Base-by-base conservation (phyloP, 2,888 invertebrate species). In the Aleiodes leptofemur region DNA sequence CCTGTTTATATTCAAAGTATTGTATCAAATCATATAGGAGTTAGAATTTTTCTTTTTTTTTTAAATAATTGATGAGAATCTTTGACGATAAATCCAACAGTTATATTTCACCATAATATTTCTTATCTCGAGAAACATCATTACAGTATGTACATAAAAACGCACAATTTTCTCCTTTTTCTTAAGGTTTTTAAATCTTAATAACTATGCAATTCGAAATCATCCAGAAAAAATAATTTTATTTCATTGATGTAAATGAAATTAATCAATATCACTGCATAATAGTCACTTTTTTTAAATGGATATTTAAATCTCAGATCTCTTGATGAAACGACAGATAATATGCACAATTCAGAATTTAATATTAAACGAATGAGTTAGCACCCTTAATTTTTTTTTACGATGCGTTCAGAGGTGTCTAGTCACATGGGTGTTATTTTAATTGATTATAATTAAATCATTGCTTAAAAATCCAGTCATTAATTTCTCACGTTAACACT, bases 401-500 rank as follows among this genome's bases (percentile, higher is more conserved):
- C 51, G 50, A 73, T 71, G 13, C 66, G 43, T 43, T 43, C 43
- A 31, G 61, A 53, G 68, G 53, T 71, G 53, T 74, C 74, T 77
- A 72, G 69, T 77, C 77, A 69, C 68, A 68, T 50, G 68, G 48
- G 29, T 43, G 61, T 72, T 66, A 38, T 59, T 13, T 34, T 14
- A 59, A 59, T 8, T 14, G 14, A 38, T 53, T 31, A 34, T 34
- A 59, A 59, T 14, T 14, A 6, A 43, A 43, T 43, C 43, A 43
- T 43, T 43, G 43, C 11, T 43, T 9, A 9, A 43, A 43, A 43
- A 8, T 43, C 43, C 43, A 43, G 43, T 43, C 43, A 43, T 43
- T 43, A 43, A 43, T 43, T 43, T 43, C 11, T 43, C 43, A 43
- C 11, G 43, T 43, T 7, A 43, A 43, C 43, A 43, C 11, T 43